Evolutionary conservation across 2,888 invertebrate species (phyloP).

Genomic region (Cyaniris semiargus): DNA sequence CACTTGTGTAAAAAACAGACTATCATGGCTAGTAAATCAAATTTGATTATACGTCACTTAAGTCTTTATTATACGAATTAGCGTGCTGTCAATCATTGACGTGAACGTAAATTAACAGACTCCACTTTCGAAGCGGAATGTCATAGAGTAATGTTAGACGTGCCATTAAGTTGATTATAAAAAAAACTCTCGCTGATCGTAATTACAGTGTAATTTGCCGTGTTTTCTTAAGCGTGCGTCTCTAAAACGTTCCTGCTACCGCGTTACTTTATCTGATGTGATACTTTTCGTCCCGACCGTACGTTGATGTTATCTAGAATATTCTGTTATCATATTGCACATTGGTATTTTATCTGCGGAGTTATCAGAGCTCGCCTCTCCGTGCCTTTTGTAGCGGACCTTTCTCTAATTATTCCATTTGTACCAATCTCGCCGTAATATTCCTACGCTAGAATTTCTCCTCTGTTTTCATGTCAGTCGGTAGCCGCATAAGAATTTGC

Average conservation of each 20-base stretch:
- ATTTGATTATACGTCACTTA: constrained; percentile 27
- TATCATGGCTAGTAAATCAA: constrained; percentile 26
- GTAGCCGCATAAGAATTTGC: constrained; percentile 48
- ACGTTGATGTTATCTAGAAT: constrained; percentile 27
- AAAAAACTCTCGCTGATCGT: constrained; percentile 65
- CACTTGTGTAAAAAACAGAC: constrained; percentile 3
- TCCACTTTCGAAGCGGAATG: constrained; percentile 69
- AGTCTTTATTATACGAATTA: constrained; percentile 49
- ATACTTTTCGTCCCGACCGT: constrained; percentile 5
- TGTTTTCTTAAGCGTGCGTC: constrained; percentile 34
- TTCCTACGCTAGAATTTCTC: constrained; percentile 54
- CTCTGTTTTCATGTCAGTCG: constrained; percentile 48
- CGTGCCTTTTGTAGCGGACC: constrained; percentile 51
- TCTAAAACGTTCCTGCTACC: constrained; percentile 26
- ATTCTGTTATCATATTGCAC: constrained; percentile 53
- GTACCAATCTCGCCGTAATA: constrained; percentile 57
- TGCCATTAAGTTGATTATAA: constrained; percentile 62
- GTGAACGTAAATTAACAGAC: constrained; percentile 58
- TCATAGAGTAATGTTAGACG: constrained; percentile 66
- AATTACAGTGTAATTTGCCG: constrained; percentile 53
- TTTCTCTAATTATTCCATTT: constrained; percentile 54
- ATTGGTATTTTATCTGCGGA: constrained; percentile 54
- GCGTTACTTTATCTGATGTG: constrained; percentile 29
- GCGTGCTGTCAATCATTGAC: constrained; percentile 58
- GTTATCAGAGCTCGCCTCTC: constrained; percentile 53